Percentiles rank a stretch among this genome's conserved stretches.
Evolutionary conservation across 1,140 invertebrate genomes (phyloP).

Genomic region (Hycleus phaleratus): DNA sequence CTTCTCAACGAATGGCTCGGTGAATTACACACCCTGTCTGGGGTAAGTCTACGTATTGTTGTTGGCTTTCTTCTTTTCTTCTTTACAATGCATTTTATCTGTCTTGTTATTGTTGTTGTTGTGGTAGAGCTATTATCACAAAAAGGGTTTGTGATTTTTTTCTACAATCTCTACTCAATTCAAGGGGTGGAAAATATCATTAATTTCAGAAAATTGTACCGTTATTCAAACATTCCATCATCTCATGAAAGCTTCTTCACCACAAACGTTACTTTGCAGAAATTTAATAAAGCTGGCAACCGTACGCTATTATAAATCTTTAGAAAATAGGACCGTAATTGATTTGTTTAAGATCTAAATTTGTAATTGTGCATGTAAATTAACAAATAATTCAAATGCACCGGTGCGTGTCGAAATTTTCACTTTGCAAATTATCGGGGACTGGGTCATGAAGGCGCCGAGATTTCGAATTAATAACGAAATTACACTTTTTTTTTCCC

Average conservation of each 20-base stretch:
- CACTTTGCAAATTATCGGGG: no score
- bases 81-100: no score
- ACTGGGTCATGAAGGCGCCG: no score
- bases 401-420: no score
- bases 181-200: not conserved
- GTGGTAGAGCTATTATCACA: no score
- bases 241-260: not conserved
- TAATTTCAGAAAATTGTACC: slow-evolving; percentile 2
- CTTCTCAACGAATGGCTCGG: slow-evolving; percentile 58
- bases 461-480: no score
- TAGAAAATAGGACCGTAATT: not conserved
- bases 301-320: slow-evolving; percentile 12
- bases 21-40: slow-evolving; percentile 55
- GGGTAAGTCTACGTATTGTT: slow-evolving; percentile 45
- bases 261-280: slow-evolving; percentile 11
- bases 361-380: no score
- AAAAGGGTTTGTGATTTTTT: no score
- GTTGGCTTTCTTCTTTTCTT: not conserved
- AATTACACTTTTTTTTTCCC: no score
- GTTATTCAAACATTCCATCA: slow-evolving; percentile 2
- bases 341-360: no score
- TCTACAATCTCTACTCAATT: not conserved
- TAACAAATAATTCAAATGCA: no score
- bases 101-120: no score
- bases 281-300: slow-evolving; percentile 15